Percentiles rank a stretch among this genome's conserved stretches.
These are phyloP conservation scores for Calameuta pallipes DNA, from an alignment of 2,888 invertebrate species.

Conservation along the genomic window DNA sequence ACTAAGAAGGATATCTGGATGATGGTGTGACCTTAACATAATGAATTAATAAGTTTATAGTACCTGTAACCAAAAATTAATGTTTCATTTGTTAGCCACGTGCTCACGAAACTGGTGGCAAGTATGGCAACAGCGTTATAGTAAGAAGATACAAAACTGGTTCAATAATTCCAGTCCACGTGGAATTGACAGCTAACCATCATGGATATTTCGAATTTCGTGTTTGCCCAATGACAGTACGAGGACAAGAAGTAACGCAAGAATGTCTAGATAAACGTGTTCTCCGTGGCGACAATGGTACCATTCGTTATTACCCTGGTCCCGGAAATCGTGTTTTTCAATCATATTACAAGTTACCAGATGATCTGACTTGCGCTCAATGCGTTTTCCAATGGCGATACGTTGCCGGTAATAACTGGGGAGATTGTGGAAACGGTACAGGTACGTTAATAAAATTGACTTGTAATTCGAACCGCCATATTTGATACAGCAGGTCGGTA, in stretches of 20 bases:
- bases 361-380: constrained; percentile 79
- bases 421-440: constrained; percentile 63
- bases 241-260: constrained; percentile 75
- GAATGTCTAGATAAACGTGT: constrained; percentile 82
- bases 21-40: neutral
- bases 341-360: constrained; percentile 74
- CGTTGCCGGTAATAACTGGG: constrained; percentile 75
- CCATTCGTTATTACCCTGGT: constrained; percentile 77
- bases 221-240: constrained; percentile 76
- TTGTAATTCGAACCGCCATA: neutral
- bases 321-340: constrained; percentile 85
- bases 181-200: constrained; percentile 90
- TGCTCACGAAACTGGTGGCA: constrained; percentile 85
- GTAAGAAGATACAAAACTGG: constrained; percentile 82
- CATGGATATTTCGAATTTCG: constrained; percentile 89
- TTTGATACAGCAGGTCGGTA: neutral
- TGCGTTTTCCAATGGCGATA: constrained; percentile 92
- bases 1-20: neutral
- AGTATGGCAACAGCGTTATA: constrained; percentile 84
- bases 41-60: too few relatives aligned
- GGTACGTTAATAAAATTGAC: constrained; percentile 35
- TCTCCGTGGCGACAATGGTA: constrained; percentile 69
- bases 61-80: too few relatives aligned
- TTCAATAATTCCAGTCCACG: constrained; percentile 76
- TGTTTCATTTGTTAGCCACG: constrained; percentile 69